Conservation (phyloP, 2,888 invertebrate genomes). For the Aporophyla nigra region DNA sequence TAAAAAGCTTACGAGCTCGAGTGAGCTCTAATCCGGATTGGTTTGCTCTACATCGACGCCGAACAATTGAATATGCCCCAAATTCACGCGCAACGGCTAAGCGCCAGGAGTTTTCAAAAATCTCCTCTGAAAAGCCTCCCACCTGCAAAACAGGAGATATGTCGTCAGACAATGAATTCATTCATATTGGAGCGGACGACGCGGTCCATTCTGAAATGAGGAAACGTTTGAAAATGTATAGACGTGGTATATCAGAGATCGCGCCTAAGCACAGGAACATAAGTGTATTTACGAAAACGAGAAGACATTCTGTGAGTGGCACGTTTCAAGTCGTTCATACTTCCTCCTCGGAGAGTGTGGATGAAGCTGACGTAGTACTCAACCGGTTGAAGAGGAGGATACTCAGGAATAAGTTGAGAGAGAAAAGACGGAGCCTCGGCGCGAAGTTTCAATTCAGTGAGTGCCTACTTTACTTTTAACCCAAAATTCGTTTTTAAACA, state of each 20-base stretch:
- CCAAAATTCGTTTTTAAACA: constrained; percentile 28
- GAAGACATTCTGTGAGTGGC: constrained; percentile 85
- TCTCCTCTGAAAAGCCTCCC: constrained; percentile 72
- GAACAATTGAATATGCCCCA: constrained; percentile 77
- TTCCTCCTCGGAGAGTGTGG: constrained; percentile 89
- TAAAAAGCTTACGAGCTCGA: constrained; percentile 87
- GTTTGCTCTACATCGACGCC: constrained; percentile 81
- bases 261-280: constrained; percentile 74
- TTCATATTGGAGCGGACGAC: constrained; percentile 84
- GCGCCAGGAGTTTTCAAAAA: constrained; percentile 74
- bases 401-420: constrained; percentile 88
- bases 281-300: constrained; percentile 78
- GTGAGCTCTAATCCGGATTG: constrained; percentile 86
- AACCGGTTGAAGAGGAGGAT: constrained; percentile 88
- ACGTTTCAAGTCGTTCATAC: constrained; percentile 77
- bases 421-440: constrained; percentile 83
- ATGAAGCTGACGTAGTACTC: constrained; percentile 89
- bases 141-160: constrained; percentile 76
- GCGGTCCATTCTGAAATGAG: constrained; percentile 87
- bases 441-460: constrained; percentile 83
- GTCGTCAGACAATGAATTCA: constrained; percentile 84
- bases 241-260: constrained; percentile 88
- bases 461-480: constrained; percentile 68
- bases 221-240: constrained; percentile 88
- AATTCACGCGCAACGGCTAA: constrained; percentile 72